Percentiles rank a stretch among this genome's conserved stretches.
Conservation (phyloP, 2,888 invertebrate genomes). For the Archips crataeganus region DNA sequence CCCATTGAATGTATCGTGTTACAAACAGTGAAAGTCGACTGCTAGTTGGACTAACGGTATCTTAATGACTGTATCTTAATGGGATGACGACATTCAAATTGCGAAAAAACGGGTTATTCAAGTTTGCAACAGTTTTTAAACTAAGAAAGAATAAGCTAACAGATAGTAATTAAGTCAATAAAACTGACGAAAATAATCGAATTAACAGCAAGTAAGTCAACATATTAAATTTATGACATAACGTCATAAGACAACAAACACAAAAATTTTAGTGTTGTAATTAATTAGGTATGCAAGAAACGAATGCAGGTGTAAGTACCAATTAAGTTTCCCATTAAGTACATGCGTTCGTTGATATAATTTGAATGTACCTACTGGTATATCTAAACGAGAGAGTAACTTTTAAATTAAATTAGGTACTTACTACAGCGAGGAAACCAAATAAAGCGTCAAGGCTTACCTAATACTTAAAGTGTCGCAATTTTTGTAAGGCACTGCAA, state of each 20-base stretch:
- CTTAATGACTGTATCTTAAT: slow-evolving; percentile 19
- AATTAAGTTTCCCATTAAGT: no score
- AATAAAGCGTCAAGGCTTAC: neutral
- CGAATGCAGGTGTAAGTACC: no score
- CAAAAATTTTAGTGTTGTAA: no score
- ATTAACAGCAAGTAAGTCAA: no score
- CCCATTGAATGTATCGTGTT: neutral
- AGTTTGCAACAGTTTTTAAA: neutral
- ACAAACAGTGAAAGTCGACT: slow-evolving; percentile 30
- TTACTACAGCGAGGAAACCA: neutral
- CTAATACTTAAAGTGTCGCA: neutral
- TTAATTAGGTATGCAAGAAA: no score
- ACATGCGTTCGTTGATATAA: no score
- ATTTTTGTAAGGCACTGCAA: neutral
- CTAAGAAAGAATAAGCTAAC: neutral
- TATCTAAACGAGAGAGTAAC: neutral
- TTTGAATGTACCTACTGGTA: no score
- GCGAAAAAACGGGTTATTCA: neutral
- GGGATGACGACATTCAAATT: neutral
- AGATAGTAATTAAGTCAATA: neutral
- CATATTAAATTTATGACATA: no score
- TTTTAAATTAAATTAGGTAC: neutral
- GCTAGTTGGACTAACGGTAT: slow-evolving; percentile 17
- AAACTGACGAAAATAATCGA: no score
- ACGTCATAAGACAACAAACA: no score